Conservation (phyloP, 2,888 invertebrate species). For the Macrophya alboannulata region DNA sequence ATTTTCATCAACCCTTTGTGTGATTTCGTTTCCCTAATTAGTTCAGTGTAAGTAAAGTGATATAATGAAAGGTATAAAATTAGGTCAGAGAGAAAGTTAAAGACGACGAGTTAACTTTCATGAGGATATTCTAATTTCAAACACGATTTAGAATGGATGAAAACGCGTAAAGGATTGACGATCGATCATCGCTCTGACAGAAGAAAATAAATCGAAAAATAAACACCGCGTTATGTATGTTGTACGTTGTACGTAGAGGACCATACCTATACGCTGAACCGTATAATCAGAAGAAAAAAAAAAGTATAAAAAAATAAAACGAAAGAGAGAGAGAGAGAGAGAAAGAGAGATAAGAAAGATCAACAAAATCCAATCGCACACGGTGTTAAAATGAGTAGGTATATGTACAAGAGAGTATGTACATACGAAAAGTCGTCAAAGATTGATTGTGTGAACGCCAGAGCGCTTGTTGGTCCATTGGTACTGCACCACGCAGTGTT, state of each 20-base stretch:
- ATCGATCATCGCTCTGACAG: slow-evolving; percentile 17
- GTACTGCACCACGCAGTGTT: slow-evolving; percentile 43
- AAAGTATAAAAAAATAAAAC: background rate
- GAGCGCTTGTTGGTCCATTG: slow-evolving; percentile 9
- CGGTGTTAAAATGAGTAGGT: background rate
- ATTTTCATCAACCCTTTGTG: background rate
- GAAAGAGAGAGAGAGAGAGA: background rate
- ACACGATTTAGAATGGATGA: background rate
- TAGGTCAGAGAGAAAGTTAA: background rate
- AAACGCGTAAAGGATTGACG: background rate
- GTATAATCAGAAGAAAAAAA: background rate
- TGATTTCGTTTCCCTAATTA: background rate
- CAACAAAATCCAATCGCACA: slow-evolving; percentile 37
- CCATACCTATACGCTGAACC: background rate
- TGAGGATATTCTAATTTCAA: background rate
- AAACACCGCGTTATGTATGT: background rate
- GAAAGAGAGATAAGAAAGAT: background rate
- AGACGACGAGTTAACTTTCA: background rate
- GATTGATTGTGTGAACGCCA: slow-evolving; percentile 28
- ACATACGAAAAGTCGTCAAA: slow-evolving; percentile 38
- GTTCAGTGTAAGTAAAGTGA: background rate
- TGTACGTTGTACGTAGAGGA: too few relatives aligned
- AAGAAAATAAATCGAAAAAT: background rate
- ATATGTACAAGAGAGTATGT: background rate
- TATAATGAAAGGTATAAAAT: background rate